phyloP scores from a whole-genome alignment of 2,113 vertebrate species.

The Oriolus oriolus region DNA sequence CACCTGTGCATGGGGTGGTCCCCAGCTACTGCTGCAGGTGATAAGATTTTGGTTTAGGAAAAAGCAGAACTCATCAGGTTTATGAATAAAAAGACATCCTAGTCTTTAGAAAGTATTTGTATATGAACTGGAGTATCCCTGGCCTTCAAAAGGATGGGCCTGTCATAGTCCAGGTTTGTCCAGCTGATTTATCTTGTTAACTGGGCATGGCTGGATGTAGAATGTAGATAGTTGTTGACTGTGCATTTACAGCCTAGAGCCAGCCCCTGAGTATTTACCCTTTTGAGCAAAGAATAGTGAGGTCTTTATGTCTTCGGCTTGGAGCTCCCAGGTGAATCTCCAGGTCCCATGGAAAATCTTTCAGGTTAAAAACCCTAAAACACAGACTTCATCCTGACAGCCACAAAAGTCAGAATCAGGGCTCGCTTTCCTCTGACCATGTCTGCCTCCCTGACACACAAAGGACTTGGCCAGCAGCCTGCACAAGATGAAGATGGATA shows the following conservation, averaged over 20 bases:
- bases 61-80: background rate
- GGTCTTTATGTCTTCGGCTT: background rate
- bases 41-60: background rate
- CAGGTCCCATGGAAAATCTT: background rate
- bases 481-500: background rate
- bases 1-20: no score
- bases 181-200: background rate
- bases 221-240: background rate
- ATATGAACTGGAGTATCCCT: no score
- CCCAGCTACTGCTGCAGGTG: background rate
- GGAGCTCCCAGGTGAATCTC: background rate
- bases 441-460: background rate
- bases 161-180: background rate
- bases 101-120: background rate
- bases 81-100: background rate
- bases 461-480: background rate
- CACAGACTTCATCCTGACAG: background rate
- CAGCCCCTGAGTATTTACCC: background rate
- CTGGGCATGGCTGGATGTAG: background rate
- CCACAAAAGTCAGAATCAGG: background rate
- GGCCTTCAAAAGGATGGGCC: background rate
- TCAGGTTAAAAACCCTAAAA: background rate
- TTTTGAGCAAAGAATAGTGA: background rate
- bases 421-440: background rate
- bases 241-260: background rate